A percentile compares a stretch with the other conserved stretches of the same genome.
Evolutionary conservation across 2,888 invertebrate species (phyloP).

Genomic region (Lepidochrysops patricia): DNA sequence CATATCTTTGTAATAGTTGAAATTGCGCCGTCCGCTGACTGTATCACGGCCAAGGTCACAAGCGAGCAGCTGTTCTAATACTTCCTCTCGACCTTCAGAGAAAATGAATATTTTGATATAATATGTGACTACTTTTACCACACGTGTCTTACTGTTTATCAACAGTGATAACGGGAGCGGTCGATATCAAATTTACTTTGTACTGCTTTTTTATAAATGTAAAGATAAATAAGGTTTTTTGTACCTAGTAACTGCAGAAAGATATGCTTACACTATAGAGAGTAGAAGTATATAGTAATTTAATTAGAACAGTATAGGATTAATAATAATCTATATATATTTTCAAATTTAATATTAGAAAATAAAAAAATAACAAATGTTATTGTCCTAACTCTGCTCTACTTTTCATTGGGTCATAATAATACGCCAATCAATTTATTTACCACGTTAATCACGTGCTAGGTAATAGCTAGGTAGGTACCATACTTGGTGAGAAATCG

Average conservation of each 20-base stretch:
- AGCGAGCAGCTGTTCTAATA: constrained; percentile 22
- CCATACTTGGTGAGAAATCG: not conserved
- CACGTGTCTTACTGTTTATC: not conserved
- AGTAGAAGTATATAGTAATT: no score
- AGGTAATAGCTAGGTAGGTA: not conserved
- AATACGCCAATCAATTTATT: not conserved
- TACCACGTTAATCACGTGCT: not conserved
- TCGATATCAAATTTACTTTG: not conserved
- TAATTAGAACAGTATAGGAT: no score
- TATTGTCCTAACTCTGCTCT: not conserved
- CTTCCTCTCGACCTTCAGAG: constrained; percentile 13
- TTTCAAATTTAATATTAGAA: not conserved
- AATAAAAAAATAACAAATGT: not conserved
- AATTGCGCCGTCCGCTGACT: constrained; percentile 49
- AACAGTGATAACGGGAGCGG: not conserved
- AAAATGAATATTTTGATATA: not conserved
- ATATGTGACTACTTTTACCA: not conserved
- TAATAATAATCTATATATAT: no score
- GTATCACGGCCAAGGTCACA: constrained; percentile 65
- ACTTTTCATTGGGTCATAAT: not conserved
- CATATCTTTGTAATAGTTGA: constrained; percentile 61
- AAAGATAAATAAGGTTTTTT: not conserved
- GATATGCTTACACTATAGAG: no score
- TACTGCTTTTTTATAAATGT: not conserved
- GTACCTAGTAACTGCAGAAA: no score